Percentiles rank a stretch among this genome's conserved stretches.
Conservation (phyloP, 2,888 invertebrate species). For the Mamestra brassicae region DNA sequence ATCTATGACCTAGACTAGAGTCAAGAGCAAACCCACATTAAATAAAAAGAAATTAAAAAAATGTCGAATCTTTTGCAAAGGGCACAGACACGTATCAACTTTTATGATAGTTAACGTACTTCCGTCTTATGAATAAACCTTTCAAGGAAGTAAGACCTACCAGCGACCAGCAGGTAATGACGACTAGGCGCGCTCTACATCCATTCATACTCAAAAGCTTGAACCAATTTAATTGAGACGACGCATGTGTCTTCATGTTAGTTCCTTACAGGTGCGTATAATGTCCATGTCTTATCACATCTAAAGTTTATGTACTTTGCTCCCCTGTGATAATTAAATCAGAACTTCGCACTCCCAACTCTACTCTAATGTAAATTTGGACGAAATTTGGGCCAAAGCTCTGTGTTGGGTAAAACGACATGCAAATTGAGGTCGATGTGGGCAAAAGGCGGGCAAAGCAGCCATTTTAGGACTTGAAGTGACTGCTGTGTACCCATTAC, state of each 20-base stretch:
- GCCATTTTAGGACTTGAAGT: slow-evolving; percentile 39
- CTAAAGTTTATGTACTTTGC: slow-evolving; percentile 24
- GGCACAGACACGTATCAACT: no score
- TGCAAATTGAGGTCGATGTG: slow-evolving; percentile 52
- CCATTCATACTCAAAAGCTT: slow-evolving; percentile 25
- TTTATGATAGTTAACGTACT: no score
- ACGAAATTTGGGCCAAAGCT: slow-evolving; percentile 23
- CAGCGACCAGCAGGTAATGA: background rate
- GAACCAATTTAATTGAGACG: slow-evolving; percentile 37
- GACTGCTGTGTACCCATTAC: slow-evolving; percentile 29
- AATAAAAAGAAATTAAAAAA: no score
- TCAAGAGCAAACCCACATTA: no score
- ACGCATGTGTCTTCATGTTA: slow-evolving; percentile 27
- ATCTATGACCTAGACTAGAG: no score
- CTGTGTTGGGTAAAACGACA: slow-evolving; percentile 43
- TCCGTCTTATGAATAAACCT: no score
- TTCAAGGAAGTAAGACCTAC: no score
- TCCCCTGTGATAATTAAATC: slow-evolving; percentile 55
- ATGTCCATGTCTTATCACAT: slow-evolving; percentile 33
- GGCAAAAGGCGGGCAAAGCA: slow-evolving; percentile 42
- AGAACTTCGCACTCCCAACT: slow-evolving; percentile 41
- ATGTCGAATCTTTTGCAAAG: background rate
- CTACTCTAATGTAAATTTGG: slow-evolving; percentile 51
- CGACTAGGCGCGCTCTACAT: background rate
- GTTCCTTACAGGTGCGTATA: slow-evolving; percentile 29